Conservation (phyloP, 2,888 invertebrate genomes). For the Chironomus tentans region DNA sequence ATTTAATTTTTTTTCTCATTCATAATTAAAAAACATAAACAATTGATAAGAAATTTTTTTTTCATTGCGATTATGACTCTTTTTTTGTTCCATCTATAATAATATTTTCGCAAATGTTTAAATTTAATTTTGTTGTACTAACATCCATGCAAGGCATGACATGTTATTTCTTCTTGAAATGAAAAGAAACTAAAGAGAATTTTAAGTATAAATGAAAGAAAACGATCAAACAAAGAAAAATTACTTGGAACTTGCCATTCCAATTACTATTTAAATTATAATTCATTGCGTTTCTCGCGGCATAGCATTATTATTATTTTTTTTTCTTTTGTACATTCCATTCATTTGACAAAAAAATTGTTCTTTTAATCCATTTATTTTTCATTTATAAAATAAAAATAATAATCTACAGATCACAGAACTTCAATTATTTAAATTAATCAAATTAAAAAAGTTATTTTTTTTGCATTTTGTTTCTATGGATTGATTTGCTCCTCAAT, state of each 20-base stretch:
- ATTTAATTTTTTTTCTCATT: not conserved
- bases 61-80: not conserved
- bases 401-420: conserved; percentile 27
- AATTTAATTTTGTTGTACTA: no score
- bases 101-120: not conserved
- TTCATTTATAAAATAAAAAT: conserved; percentile 24
- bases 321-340: not conserved
- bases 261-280: not conserved
- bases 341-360: not conserved
- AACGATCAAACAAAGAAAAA: not conserved
- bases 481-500: not conserved
- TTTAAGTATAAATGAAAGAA: not conserved
- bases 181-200: not conserved
- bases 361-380: conserved; percentile 2
- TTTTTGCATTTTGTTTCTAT: no score
- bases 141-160: no score
- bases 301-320: not conserved
- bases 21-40: conserved; percentile 23
- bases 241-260: not conserved
- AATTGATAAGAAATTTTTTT: conserved; percentile 1
- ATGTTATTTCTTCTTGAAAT: no score
- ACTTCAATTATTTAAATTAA: conserved; percentile 24
- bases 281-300: not conserved
- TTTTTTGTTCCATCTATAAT: not conserved
- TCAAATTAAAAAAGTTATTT: conserved; percentile 7